A percentile compares a stretch with the other conserved stretches of the same genome.
Conservation (phyloP, 2,797 vertebrate species). For the Monodelphis domestica region DNA sequence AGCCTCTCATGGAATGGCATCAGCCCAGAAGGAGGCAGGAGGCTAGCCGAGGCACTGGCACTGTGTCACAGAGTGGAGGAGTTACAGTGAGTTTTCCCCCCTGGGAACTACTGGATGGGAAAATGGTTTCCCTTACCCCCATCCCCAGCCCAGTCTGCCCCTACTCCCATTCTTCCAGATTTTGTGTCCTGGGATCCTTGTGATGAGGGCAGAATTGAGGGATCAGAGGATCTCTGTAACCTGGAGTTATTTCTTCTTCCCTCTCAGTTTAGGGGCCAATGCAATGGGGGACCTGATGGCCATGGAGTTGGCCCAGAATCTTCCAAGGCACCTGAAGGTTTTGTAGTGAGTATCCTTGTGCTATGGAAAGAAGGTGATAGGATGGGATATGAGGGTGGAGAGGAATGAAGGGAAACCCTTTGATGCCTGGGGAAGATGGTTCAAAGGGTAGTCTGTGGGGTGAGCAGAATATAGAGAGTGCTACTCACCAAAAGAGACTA, state of each 20-base stretch:
- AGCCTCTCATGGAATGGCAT: conserved; percentile 89
- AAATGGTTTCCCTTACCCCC: background rate
- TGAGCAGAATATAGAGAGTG: background rate
- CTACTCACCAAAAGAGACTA: background rate
- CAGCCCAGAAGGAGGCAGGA: conserved; percentile 84
- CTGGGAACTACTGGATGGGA: conserved; percentile 24
- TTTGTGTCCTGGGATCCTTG: background rate
- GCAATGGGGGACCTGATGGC: conserved; percentile 84
- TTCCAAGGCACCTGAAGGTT: conserved; percentile 85
- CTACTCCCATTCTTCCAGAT: background rate
- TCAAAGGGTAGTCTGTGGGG: background rate
- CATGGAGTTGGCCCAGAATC: conserved; percentile 82
- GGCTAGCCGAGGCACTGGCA: conserved; percentile 83
- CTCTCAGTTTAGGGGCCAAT: conserved; percentile 89
- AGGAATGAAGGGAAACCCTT: background rate
- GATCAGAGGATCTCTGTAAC: background rate
- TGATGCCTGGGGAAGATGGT: background rate
- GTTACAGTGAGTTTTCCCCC: conserved; percentile 86
- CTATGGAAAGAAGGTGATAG: background rate
- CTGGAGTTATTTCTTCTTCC: background rate
- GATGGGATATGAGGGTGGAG: background rate
- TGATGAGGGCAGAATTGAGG: background rate
- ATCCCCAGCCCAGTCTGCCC: background rate
- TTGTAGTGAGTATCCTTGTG: conserved; percentile 87
- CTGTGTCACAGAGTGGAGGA: conserved; percentile 86